A percentile compares a stretch with the other conserved stretches of the same genome.
Conservation (phyloP, 2,797 vertebrate genomes). For the Tragopan temminckii region DNA sequence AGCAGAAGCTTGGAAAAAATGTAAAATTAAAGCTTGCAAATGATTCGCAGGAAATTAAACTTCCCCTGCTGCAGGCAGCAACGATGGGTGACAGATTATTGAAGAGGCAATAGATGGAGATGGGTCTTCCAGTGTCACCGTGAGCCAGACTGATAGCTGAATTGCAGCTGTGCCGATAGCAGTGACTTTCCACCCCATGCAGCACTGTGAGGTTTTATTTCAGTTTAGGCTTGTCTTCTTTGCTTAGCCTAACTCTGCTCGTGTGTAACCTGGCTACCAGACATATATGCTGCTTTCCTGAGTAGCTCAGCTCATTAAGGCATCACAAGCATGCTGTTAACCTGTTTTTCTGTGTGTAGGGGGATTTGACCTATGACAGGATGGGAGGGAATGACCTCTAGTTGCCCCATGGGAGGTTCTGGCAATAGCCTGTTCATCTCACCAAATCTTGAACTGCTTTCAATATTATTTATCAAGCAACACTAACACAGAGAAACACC, state of each 20-base stretch:
- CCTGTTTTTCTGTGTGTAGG: not conserved
- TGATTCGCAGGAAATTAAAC: constrained; percentile 39
- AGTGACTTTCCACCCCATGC: not conserved
- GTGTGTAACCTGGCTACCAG: not conserved
- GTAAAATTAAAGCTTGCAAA: constrained; percentile 2
- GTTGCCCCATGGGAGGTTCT: not conserved
- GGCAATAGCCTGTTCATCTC: not conserved
- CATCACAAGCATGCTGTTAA: not conserved
- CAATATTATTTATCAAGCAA: not conserved
- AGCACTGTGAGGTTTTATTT: not conserved
- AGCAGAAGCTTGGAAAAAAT: not conserved
- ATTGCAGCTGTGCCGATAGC: not conserved
- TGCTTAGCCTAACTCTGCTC: not conserved
- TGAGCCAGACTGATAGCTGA: not conserved
- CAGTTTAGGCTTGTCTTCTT: not conserved
- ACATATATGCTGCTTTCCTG: not conserved
- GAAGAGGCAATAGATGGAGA: not conserved
- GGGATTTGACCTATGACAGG: too few relatives aligned
- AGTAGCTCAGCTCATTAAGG: not conserved
- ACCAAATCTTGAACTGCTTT: not conserved
- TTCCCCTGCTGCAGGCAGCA: constrained; percentile 5
- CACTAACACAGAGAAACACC: not conserved
- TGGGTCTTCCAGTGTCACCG: not conserved
- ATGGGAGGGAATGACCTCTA: too few relatives aligned
- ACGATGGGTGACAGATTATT: not conserved